Conservation (phyloP, 2,797 vertebrate genomes). For the Prionace glauca region DNA sequence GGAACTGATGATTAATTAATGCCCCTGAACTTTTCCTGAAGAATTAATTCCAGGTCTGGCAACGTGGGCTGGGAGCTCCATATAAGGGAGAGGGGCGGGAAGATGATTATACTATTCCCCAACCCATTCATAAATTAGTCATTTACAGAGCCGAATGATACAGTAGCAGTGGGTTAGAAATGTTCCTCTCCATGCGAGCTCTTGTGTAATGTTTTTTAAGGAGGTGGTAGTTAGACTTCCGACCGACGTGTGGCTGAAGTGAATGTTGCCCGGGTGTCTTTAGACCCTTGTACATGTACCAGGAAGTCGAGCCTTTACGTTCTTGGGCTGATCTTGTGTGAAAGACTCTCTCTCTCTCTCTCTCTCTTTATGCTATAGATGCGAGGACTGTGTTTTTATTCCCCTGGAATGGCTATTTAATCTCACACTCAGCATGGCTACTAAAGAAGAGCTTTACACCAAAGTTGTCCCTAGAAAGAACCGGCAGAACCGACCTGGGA, state of each 20-base stretch:
- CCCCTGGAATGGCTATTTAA: slow-evolving; percentile 6
- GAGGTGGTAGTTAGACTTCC: neutral
- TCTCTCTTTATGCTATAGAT: neutral
- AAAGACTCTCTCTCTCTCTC: neutral
- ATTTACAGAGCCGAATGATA: neutral
- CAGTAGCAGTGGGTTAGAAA: neutral
- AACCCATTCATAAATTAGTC: slow-evolving; percentile 26
- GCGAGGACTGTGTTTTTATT: too few species aligned
- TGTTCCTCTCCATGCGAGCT: neutral
- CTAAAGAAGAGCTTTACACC: slow-evolving; percentile 28
- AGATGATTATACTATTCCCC: neutral
- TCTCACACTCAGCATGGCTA: neutral
- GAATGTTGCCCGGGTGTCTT: neutral
- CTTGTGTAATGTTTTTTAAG: neutral
- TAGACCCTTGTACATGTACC: neutral
- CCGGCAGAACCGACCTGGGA: slow-evolving; percentile 25
- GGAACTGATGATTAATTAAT: neutral
- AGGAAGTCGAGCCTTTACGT: neutral
- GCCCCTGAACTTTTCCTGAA: neutral
- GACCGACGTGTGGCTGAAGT: neutral
- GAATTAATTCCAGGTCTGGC: neutral
- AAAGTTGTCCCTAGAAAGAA: slow-evolving; percentile 2
- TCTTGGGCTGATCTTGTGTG: too few species aligned
- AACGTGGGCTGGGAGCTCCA: neutral
- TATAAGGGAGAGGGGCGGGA: neutral